phyloP scores from a whole-genome alignment of 92 coral and sea anemone genomes.

The Zoanthus sansibaricus region DNA sequence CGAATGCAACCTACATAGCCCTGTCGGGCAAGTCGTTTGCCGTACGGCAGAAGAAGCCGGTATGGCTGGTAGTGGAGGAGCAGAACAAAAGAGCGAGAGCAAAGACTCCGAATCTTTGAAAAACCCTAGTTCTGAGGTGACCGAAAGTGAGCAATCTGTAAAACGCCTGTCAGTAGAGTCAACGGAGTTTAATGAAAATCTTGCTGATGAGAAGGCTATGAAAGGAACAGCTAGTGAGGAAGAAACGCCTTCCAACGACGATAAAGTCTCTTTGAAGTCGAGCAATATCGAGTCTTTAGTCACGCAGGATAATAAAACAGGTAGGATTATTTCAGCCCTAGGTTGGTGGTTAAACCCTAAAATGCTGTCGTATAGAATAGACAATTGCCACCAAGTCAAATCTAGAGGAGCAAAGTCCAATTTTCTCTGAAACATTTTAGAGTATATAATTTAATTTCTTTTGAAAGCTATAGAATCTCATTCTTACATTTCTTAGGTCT shows the following conservation, averaged over 20 bases:
- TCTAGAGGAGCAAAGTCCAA: too few relatives aligned
- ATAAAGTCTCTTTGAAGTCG: neutral
- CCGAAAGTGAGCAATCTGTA: neutral
- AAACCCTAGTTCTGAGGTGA: neutral
- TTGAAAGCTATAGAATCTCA: too few relatives aligned
- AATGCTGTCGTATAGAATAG: too few relatives aligned
- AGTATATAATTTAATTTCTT: too few relatives aligned
- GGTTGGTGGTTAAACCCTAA: too few relatives aligned
- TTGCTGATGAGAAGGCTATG: neutral
- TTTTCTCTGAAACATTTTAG: too few relatives aligned
- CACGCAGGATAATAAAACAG: neutral
- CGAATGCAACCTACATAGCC: conserved; percentile 73
- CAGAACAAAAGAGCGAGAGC: neutral
- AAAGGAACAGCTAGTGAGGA: neutral
- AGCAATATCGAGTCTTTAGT: neutral
- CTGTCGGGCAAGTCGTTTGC: conserved; percentile 72
- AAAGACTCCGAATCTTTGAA: neutral
- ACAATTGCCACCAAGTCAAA: too few relatives aligned
- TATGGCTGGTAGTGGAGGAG: conserved; percentile 21
- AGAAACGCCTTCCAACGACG: neutral
- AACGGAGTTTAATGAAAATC: neutral
- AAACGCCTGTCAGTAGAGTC: neutral
- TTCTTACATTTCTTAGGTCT: too few relatives aligned
- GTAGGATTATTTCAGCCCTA: neutral
- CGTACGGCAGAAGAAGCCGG: conserved; percentile 29